Base-by-base conservation (phyloP, 1,140 invertebrate genomes). In the Drosophila repletoides region DNA sequence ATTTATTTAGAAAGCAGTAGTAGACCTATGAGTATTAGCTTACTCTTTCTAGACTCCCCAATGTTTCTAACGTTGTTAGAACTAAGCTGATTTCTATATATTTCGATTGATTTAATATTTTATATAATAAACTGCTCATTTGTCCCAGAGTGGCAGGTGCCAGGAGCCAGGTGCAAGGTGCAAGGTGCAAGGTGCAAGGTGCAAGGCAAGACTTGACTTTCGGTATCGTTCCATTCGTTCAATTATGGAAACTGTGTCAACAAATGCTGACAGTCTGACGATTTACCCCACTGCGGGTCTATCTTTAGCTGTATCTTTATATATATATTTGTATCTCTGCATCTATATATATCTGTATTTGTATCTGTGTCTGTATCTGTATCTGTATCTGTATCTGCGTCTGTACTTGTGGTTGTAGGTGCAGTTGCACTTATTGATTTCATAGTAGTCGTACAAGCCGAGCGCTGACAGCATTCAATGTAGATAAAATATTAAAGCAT, bases 341-440 rank as follows among this genome's bases (percentile, higher is more conserved):
- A 21, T 5, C 21, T 43, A 49, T 14, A n/a, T 38, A 22, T 9
- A 38, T 10, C 15, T 36, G 10, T 9, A 51, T 1, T 12, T 2
- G 19, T 9, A 46, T 5, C 3, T 14, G 21, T 5, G 29, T 3
- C 7, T 17, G 17, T 9, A 52, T 3, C 2, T 12, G 26, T 12
- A 36, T 15, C 24, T 43, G 24, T 12, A 56, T 1, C 28, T 56
- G 52, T 56, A 34, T 15, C 21, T 22, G 38, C 12, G 22, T 5
- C 10, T 15, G 21, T 33, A 21, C 10, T 5, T 24, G 3, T 22
- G 43, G 56, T 17, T 28, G 24, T 7, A n/a, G n/a, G n/a, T n/a
- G n/a, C n/a, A 22, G 22, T 19, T 46, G 40, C 33, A 52, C 55
- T 58, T 83, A 84, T 84, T 71, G 79, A 84, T 84, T 70, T 15